These are phyloP conservation scores for Argopecten irradians DNA, from an alignment of 1,140 invertebrate genomes.

Conservation along the genomic window DNA sequence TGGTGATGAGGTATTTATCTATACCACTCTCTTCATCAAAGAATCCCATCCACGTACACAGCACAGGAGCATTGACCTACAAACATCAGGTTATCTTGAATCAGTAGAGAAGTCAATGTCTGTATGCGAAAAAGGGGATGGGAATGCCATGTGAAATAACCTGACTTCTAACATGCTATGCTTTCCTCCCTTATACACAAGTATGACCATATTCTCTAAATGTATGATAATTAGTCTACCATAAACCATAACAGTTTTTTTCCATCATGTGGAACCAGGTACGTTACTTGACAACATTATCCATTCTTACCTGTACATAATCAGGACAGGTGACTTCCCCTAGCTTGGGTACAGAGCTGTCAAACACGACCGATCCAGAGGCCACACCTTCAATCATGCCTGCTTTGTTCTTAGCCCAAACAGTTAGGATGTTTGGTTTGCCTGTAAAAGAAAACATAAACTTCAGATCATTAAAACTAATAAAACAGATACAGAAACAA, in stretches of 20 bases:
- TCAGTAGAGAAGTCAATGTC: not conserved
- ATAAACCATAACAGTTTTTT: not conserved
- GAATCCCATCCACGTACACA: slow-evolving; percentile 60
- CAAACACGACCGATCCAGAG: slow-evolving; percentile 54
- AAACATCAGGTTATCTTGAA: not conserved
- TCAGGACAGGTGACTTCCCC: slow-evolving; percentile 56
- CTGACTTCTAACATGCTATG: not conserved
- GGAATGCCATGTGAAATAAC: too few relatives aligned
- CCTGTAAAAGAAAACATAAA: slow-evolving; percentile 49
- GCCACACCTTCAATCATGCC: slow-evolving; percentile 40
- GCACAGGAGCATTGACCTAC: slow-evolving; percentile 35
- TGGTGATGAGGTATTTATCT: slow-evolving; percentile 40
- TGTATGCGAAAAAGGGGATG: too few relatives aligned
- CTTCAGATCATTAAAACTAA: not conserved
- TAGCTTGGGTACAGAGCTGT: slow-evolving; percentile 50
- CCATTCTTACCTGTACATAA: slow-evolving; percentile 55
- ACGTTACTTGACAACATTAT: not conserved
- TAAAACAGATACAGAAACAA: too few relatives aligned
- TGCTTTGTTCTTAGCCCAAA: slow-evolving; percentile 56
- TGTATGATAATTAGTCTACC: not conserved
- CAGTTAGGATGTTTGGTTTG: slow-evolving; percentile 57
- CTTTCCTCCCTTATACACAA: not conserved
- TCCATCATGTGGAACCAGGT: not conserved
- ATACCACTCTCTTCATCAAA: slow-evolving; percentile 54
- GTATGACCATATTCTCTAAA: too few relatives aligned